Base-by-base conservation (phyloP, 2,113 vertebrate genomes). In the Cebus imitator region DNA sequence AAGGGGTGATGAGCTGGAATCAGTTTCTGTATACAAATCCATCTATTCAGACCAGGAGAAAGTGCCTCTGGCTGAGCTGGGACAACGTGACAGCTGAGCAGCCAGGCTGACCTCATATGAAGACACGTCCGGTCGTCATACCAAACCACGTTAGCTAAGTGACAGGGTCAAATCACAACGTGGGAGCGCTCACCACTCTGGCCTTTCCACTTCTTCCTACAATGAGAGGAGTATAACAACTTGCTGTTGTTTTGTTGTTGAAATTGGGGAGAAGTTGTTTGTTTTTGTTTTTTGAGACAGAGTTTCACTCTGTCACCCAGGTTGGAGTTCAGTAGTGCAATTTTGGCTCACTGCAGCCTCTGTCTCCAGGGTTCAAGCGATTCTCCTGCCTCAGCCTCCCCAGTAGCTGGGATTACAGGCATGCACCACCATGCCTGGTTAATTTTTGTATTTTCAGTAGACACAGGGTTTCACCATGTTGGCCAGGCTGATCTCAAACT, bases 21-120 rank as follows among this genome's bases (percentile, higher is more conserved):
- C 75, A 85, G 73, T 79, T 45, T 52, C 70, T 25, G 0, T 3
- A 1, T 6, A 6, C 14, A 27, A 23, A 4, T 18, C 30, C 40
- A 25, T 5, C 4, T 1, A 1, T 21, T 87, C 37, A 27, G 55
- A 3, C 0, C 12, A 7, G 16, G 21, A 40, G 61, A 17, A 13
- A 45, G 50, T 0, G 5, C n/a, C 40, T 61, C 78, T 50, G 25
- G 45, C 52, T 35, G 40, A 27, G 37, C 9, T 4, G 43, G 3
- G n/a, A 30, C 16, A 61, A 6, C 6, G 3, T 8, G 35, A 32
- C 58, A 37, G 50, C 6, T 32, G 11, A 32, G 8, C 18, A 50
- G 75, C 40, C 52, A 27, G 45, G 70, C 55, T 57, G 81, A 70
- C 81, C 10, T 18, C 45, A 6, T 27, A 4, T 3, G 37, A 12